Conservation (phyloP, 2,113 vertebrate genomes). For the Chionis minor region DNA sequence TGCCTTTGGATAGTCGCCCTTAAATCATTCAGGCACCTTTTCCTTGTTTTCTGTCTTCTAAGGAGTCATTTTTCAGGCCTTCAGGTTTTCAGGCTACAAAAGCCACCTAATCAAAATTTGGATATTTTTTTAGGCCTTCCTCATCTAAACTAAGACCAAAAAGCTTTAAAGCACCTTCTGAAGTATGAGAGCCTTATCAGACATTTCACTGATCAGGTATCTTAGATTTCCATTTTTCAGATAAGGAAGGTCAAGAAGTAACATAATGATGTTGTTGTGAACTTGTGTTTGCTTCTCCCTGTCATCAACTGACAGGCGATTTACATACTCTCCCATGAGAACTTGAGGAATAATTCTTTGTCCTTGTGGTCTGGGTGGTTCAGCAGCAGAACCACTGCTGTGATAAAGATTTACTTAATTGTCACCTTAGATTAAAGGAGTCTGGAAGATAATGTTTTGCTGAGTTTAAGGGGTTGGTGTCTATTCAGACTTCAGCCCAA, state of each 20-base stretch:
- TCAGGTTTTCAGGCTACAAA: not conserved
- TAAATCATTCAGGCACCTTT: not conserved
- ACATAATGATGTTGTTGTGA: not conserved
- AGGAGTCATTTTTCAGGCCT: not conserved
- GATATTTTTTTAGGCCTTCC: not conserved
- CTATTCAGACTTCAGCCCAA: not conserved
- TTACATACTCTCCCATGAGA: not conserved
- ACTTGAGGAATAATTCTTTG: not conserved
- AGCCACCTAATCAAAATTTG: not conserved
- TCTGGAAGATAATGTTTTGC: not conserved
- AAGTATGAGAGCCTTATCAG: not conserved
- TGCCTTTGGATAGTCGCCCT: not conserved
- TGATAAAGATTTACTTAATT: not conserved
- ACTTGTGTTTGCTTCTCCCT: not conserved
- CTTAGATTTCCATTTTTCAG: not conserved
- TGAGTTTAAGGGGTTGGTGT: not conserved
- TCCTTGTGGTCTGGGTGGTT: not conserved
- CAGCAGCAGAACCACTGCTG: not conserved
- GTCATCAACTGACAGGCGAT: not conserved
- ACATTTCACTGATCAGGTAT: not conserved
- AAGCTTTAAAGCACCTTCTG: not conserved
- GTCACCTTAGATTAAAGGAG: not conserved
- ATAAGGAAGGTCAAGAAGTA: not conserved
- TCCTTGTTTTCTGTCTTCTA: not conserved
- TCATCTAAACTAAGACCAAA: not conserved